phyloP scores from a whole-genome alignment of 1,140 invertebrate genomes.

The Euura saliciscinereae region DNA sequence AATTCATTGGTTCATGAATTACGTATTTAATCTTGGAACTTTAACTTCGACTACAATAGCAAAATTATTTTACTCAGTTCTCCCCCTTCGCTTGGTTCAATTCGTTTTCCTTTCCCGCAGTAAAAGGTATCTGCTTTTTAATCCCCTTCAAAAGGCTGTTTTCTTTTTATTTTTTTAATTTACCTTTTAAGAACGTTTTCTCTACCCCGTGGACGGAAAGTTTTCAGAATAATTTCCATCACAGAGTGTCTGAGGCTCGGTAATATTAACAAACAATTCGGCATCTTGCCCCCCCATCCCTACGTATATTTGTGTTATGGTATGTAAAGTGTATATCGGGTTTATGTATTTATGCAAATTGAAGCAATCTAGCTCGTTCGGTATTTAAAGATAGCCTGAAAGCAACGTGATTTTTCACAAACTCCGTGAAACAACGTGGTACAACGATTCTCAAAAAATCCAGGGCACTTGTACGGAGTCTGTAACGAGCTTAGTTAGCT shows the following conservation, averaged over 20 bases:
- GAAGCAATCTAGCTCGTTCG: neutral
- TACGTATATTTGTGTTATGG: neutral
- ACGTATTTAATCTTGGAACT: neutral
- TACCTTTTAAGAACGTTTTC: no score
- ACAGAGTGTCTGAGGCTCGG: no score
- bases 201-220: no score
- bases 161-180: no score
- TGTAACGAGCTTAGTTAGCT: constrained; percentile 43
- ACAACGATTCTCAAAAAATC: neutral
- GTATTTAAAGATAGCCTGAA: neutral
- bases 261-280: no score
- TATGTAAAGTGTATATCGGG: neutral
- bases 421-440: no score
- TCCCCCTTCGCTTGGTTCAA: neutral
- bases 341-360: neutral
- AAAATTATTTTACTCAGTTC: neutral
- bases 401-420: no score
- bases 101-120: neutral
- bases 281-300: neutral
- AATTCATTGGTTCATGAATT: neutral
- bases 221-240: no score
- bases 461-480: constrained; percentile 33
- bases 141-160: no score
- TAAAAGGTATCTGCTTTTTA: no score
- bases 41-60: neutral